Conservation (phyloP, 2,888 invertebrate genomes). For the Aspidiotus rigidus region DNA sequence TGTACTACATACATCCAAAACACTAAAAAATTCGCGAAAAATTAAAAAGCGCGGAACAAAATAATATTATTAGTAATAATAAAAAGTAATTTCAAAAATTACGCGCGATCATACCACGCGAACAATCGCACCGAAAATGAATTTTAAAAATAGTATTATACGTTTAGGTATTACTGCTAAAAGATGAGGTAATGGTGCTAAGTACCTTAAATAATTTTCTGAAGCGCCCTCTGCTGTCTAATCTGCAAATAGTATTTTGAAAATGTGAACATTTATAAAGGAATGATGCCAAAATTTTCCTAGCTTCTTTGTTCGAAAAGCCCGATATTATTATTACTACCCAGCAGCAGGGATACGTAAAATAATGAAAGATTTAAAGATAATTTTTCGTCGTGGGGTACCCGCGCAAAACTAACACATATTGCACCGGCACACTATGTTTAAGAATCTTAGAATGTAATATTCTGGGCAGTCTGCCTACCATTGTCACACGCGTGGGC, state of each 20-base stretch:
- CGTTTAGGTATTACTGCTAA: slow-evolving; percentile 31
- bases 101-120: slow-evolving; percentile 28
- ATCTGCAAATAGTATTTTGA: slow-evolving; percentile 10
- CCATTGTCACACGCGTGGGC: slow-evolving; percentile 25
- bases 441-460: slow-evolving; percentile 16
- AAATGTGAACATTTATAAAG: slow-evolving; percentile 23
- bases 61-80: slow-evolving; percentile 17
- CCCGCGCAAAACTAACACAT: no score
- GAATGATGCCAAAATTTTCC: slow-evolving; percentile 30
- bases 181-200: slow-evolving; percentile 34
- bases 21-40: background rate
- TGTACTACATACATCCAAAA: background rate
- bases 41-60: slow-evolving; percentile 18
- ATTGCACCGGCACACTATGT: no score
- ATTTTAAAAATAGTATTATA: slow-evolving; percentile 23
- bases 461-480: slow-evolving; percentile 22
- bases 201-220: slow-evolving; percentile 32
- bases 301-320: slow-evolving; percentile 24
- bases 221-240: slow-evolving; percentile 29
- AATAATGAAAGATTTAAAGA: slow-evolving; percentile 32
- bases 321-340: slow-evolving; percentile 29
- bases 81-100: slow-evolving; percentile 26
- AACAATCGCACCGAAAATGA: slow-evolving; percentile 32
- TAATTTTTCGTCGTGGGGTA: slow-evolving; percentile 12
- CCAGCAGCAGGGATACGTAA: slow-evolving; percentile 26